A percentile compares a stretch with the other conserved stretches of the same genome.
Conservation (phyloP, 1,140 invertebrate species). For the Lepidurus apus region DNA sequence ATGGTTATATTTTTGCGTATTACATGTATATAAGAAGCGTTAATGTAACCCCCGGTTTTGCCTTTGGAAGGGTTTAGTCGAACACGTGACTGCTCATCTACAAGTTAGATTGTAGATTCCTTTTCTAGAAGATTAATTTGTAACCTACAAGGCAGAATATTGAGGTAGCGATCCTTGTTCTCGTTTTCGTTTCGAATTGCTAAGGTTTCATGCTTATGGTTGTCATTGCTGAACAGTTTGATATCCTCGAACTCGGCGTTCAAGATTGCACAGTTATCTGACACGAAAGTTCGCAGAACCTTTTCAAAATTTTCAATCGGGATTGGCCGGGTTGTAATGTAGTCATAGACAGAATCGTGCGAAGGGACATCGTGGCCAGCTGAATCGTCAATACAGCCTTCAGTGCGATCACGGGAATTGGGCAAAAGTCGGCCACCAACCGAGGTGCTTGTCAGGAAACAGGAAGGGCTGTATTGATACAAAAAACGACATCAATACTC, state of each 20-base stretch:
- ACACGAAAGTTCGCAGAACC: not conserved
- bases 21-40: constrained; percentile 75
- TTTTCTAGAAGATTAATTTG: not conserved
- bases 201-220: not conserved
- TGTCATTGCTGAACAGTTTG: constrained; percentile 12
- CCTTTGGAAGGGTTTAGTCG: constrained; percentile 57
- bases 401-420: too few species aligned
- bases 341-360: not conserved
- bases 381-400: too few species aligned
- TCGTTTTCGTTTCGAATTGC: constrained; percentile 39
- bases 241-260: not conserved
- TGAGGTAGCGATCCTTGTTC: constrained; percentile 69
- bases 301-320: not conserved
- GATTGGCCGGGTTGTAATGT: not conserved
- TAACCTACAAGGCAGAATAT: constrained; percentile 70
- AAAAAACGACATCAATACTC: too few species aligned
- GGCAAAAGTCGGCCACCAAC: too few species aligned
- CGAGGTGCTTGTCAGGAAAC: too few species aligned
- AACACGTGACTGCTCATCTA: constrained; percentile 71
- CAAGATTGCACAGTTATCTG: not conserved
- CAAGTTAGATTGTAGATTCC: constrained; percentile 39
- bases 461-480: too few species aligned
- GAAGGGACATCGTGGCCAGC: not conserved
- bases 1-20: constrained; percentile 36
- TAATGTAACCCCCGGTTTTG: constrained; percentile 67